Evolutionary conservation across 2,888 invertebrate genomes (phyloP).

Genomic region (Lithosia quadra): DNA sequence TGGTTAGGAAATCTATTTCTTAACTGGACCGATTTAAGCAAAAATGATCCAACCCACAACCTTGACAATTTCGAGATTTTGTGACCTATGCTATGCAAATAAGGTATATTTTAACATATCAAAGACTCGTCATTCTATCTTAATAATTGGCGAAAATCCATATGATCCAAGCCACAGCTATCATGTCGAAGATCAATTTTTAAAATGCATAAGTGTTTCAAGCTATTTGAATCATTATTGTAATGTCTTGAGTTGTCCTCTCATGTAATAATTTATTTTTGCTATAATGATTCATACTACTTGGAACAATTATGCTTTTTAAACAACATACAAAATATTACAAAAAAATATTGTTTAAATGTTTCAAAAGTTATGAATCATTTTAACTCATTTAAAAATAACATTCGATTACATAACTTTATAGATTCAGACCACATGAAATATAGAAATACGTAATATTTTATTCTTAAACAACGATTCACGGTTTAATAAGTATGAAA

Average conservation of each 20-base stretch:
- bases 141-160: constrained; percentile 18
- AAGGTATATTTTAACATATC: constrained; percentile 22
- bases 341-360: too few relatives aligned
- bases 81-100: constrained; percentile 19
- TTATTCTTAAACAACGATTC: constrained; percentile 11
- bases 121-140: constrained; percentile 16
- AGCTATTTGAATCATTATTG: too few relatives aligned
- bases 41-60: constrained; percentile 20
- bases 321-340: too few relatives aligned
- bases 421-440: constrained; percentile 22
- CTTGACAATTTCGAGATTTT: constrained; percentile 18
- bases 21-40: too few relatives aligned
- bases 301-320: neutral
- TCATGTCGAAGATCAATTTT: constrained; percentile 9
- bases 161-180: constrained; percentile 20
- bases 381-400: constrained; percentile 20
- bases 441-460: too few relatives aligned
- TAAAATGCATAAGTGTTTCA: neutral
- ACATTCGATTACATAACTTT: constrained; percentile 22
- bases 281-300: neutral
- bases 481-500: constrained; percentile 14
- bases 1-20: too few relatives aligned
- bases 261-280: neutral
- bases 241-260: neutral
- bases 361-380: neutral